Percentiles rank a stretch among this genome's conserved stretches.
phyloP scores from a whole-genome alignment of 2,113 vertebrate genomes.

The Gallinago jamesoni region DNA sequence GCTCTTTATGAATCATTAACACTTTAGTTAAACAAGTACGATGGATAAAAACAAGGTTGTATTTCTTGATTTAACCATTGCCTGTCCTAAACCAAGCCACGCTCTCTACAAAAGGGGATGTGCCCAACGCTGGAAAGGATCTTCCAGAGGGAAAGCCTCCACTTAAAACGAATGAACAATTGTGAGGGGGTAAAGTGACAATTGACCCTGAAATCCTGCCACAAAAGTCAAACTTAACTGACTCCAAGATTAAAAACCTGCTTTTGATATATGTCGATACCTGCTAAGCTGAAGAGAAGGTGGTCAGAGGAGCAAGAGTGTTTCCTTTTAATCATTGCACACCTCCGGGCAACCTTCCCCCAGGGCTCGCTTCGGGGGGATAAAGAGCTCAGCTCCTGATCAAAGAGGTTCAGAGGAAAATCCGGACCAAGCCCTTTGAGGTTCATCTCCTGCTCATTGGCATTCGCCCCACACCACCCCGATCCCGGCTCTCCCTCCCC shows the following conservation, averaged over 20 bases:
- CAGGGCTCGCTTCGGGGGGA: not conserved
- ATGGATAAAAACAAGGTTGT: not conserved
- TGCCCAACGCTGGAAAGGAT: not conserved
- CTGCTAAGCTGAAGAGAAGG: not conserved
- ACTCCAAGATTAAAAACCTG: not conserved
- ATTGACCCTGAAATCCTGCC: not conserved
- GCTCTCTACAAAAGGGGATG: not conserved
- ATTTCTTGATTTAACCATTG: not conserved
- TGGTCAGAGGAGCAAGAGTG: not conserved
- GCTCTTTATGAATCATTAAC: not conserved
- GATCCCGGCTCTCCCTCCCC: not conserved
- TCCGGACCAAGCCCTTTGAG: not conserved
- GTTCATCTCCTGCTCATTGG: not conserved
- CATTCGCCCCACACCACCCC: not conserved
- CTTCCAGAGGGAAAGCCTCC: not conserved
- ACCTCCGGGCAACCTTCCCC: not conserved
- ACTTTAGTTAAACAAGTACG: not conserved
- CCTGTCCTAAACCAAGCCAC: not conserved
- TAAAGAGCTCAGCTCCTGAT: slow-evolving; percentile 27
- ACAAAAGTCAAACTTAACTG: not conserved
- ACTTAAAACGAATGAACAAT: not conserved
- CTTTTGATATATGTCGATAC: not conserved
- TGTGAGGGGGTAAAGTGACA: not conserved
- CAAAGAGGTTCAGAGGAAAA: slow-evolving; percentile 24
- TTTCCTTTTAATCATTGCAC: slow-evolving; percentile 30